phyloP scores from a whole-genome alignment of 2,113 vertebrate species.

The Zootoca vivipara region DNA sequence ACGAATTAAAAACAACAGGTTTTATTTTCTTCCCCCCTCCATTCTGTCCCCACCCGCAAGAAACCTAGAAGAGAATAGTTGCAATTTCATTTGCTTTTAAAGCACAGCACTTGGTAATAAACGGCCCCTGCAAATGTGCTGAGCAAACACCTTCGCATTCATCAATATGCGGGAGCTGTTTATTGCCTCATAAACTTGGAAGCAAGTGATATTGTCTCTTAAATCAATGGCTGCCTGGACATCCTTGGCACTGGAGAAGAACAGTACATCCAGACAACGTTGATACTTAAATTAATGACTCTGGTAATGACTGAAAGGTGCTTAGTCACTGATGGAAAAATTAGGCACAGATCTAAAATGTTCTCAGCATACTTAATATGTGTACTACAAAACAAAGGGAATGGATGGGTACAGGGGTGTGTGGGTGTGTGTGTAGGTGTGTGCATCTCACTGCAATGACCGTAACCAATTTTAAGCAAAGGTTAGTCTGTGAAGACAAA shows the following conservation, averaged over 20 bases:
- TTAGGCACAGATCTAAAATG: slow-evolving; percentile 40
- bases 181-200: slow-evolving; percentile 84
- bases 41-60: slow-evolving; percentile 38
- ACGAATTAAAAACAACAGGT: slow-evolving; percentile 65
- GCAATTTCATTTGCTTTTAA: slow-evolving; percentile 75
- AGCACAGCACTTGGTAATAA: slow-evolving; percentile 73
- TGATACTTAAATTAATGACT: slow-evolving; percentile 64
- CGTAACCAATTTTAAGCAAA: slow-evolving; percentile 36
- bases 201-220: slow-evolving; percentile 80
- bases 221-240: slow-evolving; percentile 75
- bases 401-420: neutral
- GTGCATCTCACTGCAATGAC: neutral
- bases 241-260: slow-evolving; percentile 66
- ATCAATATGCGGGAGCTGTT: slow-evolving; percentile 81
- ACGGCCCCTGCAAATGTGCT: slow-evolving; percentile 75
- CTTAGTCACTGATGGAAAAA: slow-evolving; percentile 64
- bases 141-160: slow-evolving; percentile 78
- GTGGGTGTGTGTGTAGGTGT: neutral
- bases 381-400: slow-evolving; percentile 9
- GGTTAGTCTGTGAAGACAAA: neutral
- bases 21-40: slow-evolving; percentile 42
- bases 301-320: slow-evolving; percentile 59
- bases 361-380: neutral
- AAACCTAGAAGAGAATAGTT: slow-evolving; percentile 64
- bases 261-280: slow-evolving; percentile 62